Conservation (phyloP, 2,797 vertebrate genomes). For the Melopsittacus undulatus region DNA sequence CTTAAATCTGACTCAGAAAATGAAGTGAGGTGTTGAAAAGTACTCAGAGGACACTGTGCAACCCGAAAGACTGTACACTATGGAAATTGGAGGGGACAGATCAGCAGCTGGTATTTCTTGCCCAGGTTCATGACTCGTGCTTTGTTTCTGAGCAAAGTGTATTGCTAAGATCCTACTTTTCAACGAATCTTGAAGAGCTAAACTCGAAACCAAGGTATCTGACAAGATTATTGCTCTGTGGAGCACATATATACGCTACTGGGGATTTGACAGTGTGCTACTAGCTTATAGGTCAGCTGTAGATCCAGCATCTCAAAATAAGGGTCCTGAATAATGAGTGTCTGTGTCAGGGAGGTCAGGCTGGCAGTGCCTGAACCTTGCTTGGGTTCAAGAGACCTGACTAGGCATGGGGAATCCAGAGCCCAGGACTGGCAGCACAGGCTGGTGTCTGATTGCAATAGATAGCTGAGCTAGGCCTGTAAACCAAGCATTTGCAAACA, state of each 20-base stretch:
- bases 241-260: accelerated
- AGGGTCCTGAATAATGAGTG: background rate
- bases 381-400: background rate
- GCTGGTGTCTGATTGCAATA: background rate
- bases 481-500: background rate
- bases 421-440: background rate
- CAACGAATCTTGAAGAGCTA: background rate
- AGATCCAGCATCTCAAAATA: background rate
- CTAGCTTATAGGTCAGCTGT: background rate
- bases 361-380: background rate
- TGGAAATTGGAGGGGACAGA: background rate
- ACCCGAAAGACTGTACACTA: background rate
- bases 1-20: background rate
- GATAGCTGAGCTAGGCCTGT: background rate
- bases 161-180: background rate
- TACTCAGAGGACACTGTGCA: background rate
- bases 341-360: background rate
- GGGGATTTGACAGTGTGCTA: background rate
- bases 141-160: background rate
- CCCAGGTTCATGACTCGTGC: background rate
- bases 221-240: background rate
- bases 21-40: background rate
- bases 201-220: background rate
- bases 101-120: background rate
- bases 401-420: background rate